Conservation (phyloP, 1,140 invertebrate species). For the Papilio helenus region DNA sequence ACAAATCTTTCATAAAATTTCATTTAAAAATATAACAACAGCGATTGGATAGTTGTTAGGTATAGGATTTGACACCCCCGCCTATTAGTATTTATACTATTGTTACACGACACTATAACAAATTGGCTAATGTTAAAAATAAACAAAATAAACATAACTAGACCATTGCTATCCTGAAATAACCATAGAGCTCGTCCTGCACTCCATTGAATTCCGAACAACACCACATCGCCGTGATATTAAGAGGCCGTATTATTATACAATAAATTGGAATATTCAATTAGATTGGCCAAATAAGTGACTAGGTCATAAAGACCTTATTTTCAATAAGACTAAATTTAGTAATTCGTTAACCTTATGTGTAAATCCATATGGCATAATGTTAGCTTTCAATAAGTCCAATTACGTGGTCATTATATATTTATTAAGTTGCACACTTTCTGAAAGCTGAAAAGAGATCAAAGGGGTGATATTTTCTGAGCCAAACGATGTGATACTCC, state of each 20-base stretch:
- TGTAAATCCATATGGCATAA: constrained; percentile 82
- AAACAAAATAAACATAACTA: constrained; percentile 82
- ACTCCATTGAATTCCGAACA: constrained; percentile 76
- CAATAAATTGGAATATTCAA: constrained; percentile 82
- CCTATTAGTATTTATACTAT: constrained; percentile 78
- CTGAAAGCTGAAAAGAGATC: constrained; percentile 83
- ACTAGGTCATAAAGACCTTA: constrained; percentile 79
- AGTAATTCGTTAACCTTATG: constrained; percentile 83
- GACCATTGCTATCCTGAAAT: constrained; percentile 82
- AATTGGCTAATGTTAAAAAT: constrained; percentile 80
- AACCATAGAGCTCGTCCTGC: constrained; percentile 78
- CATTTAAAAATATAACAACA: constrained; percentile 79
- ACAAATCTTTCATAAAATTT: constrained; percentile 80
- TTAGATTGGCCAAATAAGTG: constrained; percentile 81
- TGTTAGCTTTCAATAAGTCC: constrained; percentile 82
- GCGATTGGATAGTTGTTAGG: constrained; percentile 66
- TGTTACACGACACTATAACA: constrained; percentile 82
- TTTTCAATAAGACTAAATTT: constrained; percentile 81
- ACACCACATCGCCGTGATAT: constrained; percentile 73
- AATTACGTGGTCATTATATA: constrained; percentile 74
- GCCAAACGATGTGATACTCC: constrained; percentile 83
- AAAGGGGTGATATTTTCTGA: constrained; percentile 82
- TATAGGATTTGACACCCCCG: constrained; percentile 81
- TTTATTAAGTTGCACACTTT: constrained; percentile 81
- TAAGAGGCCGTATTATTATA: constrained; percentile 77